These are phyloP conservation scores for Pollenia angustigena DNA, from an alignment of 2,888 invertebrate genomes.

Conservation along the genomic window DNA sequence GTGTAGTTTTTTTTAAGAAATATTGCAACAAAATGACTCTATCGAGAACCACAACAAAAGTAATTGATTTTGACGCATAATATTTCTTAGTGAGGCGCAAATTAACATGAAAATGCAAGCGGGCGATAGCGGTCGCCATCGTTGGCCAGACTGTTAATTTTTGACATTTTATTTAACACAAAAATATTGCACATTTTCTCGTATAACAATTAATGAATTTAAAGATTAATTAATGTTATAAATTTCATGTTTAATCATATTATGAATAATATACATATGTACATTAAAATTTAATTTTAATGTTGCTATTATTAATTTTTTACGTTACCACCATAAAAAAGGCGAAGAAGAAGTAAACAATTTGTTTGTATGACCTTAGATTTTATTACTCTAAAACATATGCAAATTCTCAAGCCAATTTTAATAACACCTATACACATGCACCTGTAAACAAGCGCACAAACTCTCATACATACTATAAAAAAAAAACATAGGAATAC, in stretches of 20 bases:
- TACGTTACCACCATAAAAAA: constrained; percentile 10
- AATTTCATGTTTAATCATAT: constrained; percentile 15
- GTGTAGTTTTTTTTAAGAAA: no score
- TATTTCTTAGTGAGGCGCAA: no score
- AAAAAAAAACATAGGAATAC: background rate
- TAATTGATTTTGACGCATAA: no score
- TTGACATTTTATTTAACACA: no score
- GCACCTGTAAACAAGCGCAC: background rate
- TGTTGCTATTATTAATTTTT: background rate
- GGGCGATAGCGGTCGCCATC: no score
- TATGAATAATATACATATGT: no score
- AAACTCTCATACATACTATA: background rate
- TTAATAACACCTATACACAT: background rate
- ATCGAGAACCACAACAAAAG: no score
- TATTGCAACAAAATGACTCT: no score
- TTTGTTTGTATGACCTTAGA: constrained; percentile 68
- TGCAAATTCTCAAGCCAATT: constrained; percentile 67
- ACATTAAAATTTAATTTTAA: background rate
- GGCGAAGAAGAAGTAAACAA: constrained; percentile 20
- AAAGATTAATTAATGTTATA: background rate
- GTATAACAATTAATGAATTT: no score
- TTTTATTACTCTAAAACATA: constrained; percentile 69
- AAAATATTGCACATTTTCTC: no score
- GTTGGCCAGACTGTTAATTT: no score
- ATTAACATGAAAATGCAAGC: no score